A percentile compares a stretch with the other conserved stretches of the same genome.
Evolutionary conservation across 2,113 vertebrate species (phyloP).

Genomic region (Glaucomys volans): DNA sequence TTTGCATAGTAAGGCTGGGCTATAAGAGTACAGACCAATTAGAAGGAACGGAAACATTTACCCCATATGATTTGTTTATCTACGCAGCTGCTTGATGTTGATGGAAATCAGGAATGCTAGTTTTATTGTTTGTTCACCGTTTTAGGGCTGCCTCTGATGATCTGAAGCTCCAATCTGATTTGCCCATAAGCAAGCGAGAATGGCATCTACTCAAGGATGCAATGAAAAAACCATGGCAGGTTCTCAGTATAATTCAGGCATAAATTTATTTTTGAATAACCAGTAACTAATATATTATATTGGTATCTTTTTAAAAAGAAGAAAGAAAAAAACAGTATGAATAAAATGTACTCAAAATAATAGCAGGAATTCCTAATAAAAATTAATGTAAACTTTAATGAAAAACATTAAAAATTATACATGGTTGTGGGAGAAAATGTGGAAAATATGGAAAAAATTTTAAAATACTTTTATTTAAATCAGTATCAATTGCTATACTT

Average conservation of each 20-base stretch:
- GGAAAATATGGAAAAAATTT: not conserved
- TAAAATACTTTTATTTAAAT: not conserved
- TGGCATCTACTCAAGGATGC: not conserved
- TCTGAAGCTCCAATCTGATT: not conserved
- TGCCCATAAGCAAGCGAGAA: not conserved
- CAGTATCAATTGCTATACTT: not conserved
- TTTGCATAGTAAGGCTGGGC: constrained; percentile 63
- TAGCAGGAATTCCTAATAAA: not conserved
- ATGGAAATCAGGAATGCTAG: constrained; percentile 30
- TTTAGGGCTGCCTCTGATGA: constrained; percentile 42
- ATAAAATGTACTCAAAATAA: not conserved
- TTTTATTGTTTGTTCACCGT: constrained; percentile 60
- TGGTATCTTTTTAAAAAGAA: not conserved
- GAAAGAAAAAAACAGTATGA: not conserved
- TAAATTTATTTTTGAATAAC: not conserved
- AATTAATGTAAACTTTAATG: not conserved
- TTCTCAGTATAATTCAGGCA: not conserved
- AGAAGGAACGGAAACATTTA: constrained; percentile 68
- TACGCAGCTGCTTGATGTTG: constrained; percentile 58
- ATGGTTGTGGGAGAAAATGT: not conserved
- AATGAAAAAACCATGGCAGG: not conserved
- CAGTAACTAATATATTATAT: not conserved
- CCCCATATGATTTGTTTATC: constrained; percentile 66
- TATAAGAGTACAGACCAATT: constrained; percentile 71
- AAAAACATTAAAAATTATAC: not conserved